Percentiles rank a stretch among this genome's conserved stretches.
Evolutionary conservation across 2,797 vertebrate species (phyloP).

Genomic region (Phalanger gymnotis): DNA sequence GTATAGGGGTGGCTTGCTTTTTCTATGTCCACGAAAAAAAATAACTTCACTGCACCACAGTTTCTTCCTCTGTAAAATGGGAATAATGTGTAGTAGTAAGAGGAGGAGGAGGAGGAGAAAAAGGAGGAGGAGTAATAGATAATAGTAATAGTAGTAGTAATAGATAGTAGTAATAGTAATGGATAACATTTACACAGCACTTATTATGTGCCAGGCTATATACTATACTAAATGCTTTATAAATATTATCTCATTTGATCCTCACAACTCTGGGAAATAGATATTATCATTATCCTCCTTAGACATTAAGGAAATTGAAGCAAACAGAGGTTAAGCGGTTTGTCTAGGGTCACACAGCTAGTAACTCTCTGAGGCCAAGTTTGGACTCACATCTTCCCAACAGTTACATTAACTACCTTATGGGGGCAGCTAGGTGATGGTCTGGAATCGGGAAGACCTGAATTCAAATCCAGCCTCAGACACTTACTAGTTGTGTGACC

Average conservation of each 20-base stretch:
- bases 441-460: background rate
- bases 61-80: background rate
- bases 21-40: background rate
- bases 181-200: background rate
- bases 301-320: background rate
- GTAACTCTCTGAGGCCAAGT: background rate
- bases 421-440: background rate
- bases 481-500: background rate
- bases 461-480: background rate
- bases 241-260: background rate
- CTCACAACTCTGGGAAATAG: background rate
- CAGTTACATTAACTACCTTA: background rate
- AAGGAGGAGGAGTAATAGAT: too few species aligned
- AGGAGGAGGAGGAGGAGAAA: too few species aligned
- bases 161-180: too few species aligned
- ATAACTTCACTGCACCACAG: background rate
- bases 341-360: background rate
- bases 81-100: background rate
- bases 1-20: background rate
- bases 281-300: background rate
- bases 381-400: background rate
- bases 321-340: background rate
- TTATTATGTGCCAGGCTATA: background rate
- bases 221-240: background rate
- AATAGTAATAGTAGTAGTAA: background rate